A percentile compares a stretch with the other conserved stretches of the same genome.
Evolutionary conservation across 2,888 invertebrate genomes (phyloP).

Genomic region (Cheilosia vernalis): DNA sequence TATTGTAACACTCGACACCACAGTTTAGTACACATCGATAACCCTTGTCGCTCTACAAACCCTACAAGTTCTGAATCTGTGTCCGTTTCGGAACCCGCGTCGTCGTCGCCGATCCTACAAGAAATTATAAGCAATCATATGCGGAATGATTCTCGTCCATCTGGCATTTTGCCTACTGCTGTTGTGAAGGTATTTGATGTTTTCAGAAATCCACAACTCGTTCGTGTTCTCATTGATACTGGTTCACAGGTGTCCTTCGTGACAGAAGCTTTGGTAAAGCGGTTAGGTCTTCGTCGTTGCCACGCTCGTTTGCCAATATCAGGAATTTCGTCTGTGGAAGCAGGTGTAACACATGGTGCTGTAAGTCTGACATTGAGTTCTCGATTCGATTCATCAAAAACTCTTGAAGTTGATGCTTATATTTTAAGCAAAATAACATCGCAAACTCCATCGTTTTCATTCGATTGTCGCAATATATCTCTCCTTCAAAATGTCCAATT

Average conservation of each 20-base stretch:
- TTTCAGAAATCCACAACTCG: constrained; percentile 4
- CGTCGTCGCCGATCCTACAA: constrained; percentile 3
- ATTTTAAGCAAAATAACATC: constrained; percentile 2
- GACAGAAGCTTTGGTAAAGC: constrained; percentile 13
- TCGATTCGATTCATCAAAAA: constrained; percentile 5
- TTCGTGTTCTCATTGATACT: constrained; percentile 8
- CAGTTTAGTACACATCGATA: no score
- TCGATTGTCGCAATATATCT: background rate
- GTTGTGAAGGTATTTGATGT: constrained; percentile 9
- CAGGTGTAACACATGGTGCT: constrained; percentile 22
- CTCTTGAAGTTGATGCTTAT: constrained; percentile 4
- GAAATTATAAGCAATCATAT: background rate
- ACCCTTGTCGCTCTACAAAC: background rate
- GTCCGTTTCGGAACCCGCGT: background rate
- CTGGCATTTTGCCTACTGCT: constrained; percentile 14
- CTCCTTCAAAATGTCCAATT: background rate
- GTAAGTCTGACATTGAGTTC: constrained; percentile 3
- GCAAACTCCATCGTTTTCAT: background rate
- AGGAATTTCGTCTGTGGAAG: constrained; percentile 3
- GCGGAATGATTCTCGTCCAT: background rate
- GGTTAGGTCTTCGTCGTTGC: constrained; percentile 14
- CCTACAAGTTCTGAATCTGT: background rate
- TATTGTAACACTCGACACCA: no score
- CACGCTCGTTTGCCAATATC: constrained; percentile 6
- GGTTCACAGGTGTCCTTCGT: constrained; percentile 33